Percentiles rank a stretch among this genome's conserved stretches.
phyloP scores from a whole-genome alignment of 1,140 invertebrate species.

The Ericerus pela region DNA sequence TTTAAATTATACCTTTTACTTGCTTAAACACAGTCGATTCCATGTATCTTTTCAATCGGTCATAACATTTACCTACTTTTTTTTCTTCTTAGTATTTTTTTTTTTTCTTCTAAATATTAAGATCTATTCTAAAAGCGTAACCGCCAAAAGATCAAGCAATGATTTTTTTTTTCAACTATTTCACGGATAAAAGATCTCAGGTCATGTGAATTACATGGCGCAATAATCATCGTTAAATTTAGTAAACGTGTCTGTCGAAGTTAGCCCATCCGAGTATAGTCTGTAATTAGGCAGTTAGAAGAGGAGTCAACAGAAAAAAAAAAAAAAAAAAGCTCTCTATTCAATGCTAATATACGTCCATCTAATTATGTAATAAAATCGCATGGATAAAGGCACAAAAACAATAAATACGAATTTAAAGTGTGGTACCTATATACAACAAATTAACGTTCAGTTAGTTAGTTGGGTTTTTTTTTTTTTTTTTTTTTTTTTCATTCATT shows the following conservation, averaged over 20 bases:
- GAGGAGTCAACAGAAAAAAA: too few species aligned
- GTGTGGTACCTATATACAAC: too few species aligned
- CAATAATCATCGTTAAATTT: conserved; percentile 9
- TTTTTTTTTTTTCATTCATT: too few species aligned
- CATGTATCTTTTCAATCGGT: neutral
- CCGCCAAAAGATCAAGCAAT: neutral
- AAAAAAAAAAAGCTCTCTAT: too few species aligned
- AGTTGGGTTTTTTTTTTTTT: too few species aligned
- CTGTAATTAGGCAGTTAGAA: neutral
- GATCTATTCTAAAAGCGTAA: neutral
- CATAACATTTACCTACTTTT: conserved; percentile 11
- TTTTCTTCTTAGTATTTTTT: too few species aligned
- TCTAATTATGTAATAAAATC: conserved; percentile 1
- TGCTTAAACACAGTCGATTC: too few species aligned
- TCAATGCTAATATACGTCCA: neutral
- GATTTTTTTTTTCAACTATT: neutral
- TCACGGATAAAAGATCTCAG: conserved; percentile 5
- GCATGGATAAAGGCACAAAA: too few species aligned
- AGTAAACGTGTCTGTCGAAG: neutral
- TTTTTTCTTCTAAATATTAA: too few species aligned
- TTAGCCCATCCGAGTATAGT: neutral
- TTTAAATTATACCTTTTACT: too few species aligned
- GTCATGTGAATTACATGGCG: conserved; percentile 8
- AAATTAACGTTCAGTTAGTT: too few species aligned
- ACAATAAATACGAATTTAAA: too few species aligned